Base-by-base conservation (phyloP, 2,113 vertebrate species). In the Monopterus albus region DNA sequence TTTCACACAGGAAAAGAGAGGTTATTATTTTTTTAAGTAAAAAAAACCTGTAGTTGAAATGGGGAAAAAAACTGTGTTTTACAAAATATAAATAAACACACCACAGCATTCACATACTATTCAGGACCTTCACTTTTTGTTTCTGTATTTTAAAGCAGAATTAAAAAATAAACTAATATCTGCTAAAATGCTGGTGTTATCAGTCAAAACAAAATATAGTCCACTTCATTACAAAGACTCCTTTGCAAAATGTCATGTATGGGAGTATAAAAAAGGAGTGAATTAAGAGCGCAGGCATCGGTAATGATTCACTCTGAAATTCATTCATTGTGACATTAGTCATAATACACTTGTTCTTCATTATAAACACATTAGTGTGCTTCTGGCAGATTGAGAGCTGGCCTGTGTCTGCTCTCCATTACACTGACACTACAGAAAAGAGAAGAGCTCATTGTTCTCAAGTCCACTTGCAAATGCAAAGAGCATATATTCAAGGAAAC, bases 281-380 rank as follows among this genome's bases (percentile, higher is more conserved):
- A 72, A 85, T 72, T 75, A 81, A 52, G 35, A 66, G 61, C n/a
- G 55, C 38, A 11, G 57, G 53, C 43, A 71, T 69, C 33, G 33
- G 70, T 58, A 36, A 70, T 78, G 72, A 84, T 82, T 87, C 74
- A 61, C 75, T 83, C 43, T 74, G 70, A 87, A 82, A 82, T 71
- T 59, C 65, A 87, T 77, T 81, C 74, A 66, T 64, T 70, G 61
- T 74, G 82, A 83, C 75, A 82, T 87, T 76, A 85, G 73, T 87
- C 71, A 82, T 84, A 86, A 87, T 87, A 80, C 78, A 83, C 78
- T 85, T 81, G 81, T 77, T 84, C 62, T 71, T 90, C 85, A 87
- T 90, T 90, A 91, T 72, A 87, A 88, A 89, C 85, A 89, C 88
- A 88, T 91, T 87, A 89, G 78, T 28, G 69, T 38, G 62, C 56